Conservation (phyloP, 2,888 invertebrate genomes). For the Ashinkailepas kermadecensis region DNA sequence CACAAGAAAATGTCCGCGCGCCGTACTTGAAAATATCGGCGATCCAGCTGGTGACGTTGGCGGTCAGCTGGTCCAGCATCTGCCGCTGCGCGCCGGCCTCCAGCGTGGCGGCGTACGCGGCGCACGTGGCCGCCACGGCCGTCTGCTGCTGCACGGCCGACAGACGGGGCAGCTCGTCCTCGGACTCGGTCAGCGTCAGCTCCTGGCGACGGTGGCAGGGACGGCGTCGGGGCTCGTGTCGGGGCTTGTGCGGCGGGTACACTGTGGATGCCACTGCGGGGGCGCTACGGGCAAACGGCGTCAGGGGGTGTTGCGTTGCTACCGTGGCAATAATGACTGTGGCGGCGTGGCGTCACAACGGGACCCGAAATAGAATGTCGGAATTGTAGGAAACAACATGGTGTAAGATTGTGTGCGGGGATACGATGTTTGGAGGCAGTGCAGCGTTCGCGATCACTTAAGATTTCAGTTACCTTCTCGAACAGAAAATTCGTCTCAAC, state of each 20-base stretch:
- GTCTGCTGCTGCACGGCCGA: constrained; percentile 12
- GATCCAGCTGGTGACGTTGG: constrained; percentile 81
- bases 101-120: constrained; percentile 75
- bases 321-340: too few species aligned
- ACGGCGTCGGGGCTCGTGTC: neutral
- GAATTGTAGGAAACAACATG: too few species aligned
- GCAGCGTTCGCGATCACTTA: too few species aligned
- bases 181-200: neutral
- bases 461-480: too few species aligned
- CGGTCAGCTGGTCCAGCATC: constrained; percentile 69
- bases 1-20: neutral
- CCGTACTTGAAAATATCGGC: constrained; percentile 71
- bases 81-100: constrained; percentile 69
- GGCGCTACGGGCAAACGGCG: too few species aligned
- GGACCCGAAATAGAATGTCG: too few species aligned
- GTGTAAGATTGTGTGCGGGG: too few species aligned
- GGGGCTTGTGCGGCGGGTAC: neutral
- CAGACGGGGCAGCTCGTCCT: neutral
- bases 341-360: too few species aligned
- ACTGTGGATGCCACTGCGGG: too few species aligned
- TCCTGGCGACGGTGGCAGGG: neutral
- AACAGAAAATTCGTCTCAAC: too few species aligned
- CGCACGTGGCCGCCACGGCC: constrained; percentile 70
- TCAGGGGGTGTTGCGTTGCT: too few species aligned
- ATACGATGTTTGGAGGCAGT: too few species aligned